Evolutionary conservation across 2,797 vertebrate genomes (phyloP).

Genomic region (Mus caroli): DNA sequence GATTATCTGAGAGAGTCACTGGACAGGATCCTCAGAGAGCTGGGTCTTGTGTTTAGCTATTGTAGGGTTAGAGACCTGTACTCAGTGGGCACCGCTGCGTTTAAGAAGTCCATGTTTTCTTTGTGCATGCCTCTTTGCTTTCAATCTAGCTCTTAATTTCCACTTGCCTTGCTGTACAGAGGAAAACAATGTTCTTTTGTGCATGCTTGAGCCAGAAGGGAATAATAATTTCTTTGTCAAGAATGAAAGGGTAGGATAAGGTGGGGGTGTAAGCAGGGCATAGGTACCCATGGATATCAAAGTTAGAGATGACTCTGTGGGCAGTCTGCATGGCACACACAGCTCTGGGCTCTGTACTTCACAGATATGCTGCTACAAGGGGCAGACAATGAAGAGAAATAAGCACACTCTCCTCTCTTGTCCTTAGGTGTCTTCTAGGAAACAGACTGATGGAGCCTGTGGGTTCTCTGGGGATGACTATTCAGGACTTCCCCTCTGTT

Average conservation of each 20-base stretch:
- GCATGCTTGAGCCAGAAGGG: neutral
- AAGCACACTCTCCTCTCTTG: neutral
- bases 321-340: no score
- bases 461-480: neutral
- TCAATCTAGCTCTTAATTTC: conserved; percentile 67
- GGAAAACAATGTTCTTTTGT: conserved; percentile 74
- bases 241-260: neutral
- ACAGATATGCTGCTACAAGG: neutral
- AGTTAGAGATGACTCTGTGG: neutral
- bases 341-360: neutral
- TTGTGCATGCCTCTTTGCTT: conserved; percentile 21
- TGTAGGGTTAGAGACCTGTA: neutral
- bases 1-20: neutral
- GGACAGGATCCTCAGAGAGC: neutral
- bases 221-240: conserved; percentile 55
- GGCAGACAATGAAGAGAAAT: neutral
- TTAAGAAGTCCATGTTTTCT: conserved; percentile 6
- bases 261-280: neutral
- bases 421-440: neutral
- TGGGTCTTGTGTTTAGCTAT: neutral
- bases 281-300: neutral
- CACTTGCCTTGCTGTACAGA: conserved; percentile 58
- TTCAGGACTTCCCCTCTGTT: neutral
- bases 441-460: neutral
- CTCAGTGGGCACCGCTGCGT: neutral